These are phyloP conservation scores for Lasioglossum zephyrum DNA, from an alignment of 2,888 invertebrate genomes.

Conservation along the genomic window DNA sequence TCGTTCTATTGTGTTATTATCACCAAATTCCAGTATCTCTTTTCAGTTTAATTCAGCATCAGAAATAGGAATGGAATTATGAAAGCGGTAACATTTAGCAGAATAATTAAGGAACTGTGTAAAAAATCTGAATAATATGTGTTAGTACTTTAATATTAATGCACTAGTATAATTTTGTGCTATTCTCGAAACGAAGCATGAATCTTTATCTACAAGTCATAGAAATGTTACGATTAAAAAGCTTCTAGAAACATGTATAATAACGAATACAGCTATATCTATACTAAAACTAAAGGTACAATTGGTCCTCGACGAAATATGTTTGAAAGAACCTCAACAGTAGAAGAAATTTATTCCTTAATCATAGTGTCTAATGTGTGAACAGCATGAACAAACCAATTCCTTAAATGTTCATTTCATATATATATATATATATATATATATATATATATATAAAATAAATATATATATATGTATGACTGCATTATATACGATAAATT, in stretches of 20 bases:
- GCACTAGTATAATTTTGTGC: constrained; percentile 61
- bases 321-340: constrained; percentile 37
- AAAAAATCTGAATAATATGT: constrained; percentile 43
- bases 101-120: constrained; percentile 32
- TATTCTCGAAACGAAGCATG: constrained; percentile 63
- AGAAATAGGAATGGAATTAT: constrained; percentile 58
- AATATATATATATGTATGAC: constrained; percentile 72
- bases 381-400: constrained; percentile 67
- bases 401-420: constrained; percentile 70
- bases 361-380: constrained; percentile 56
- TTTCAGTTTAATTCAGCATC: constrained; percentile 60
- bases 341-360: constrained; percentile 45
- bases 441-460: too few species aligned
- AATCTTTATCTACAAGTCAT: constrained; percentile 53
- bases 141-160: constrained; percentile 59
- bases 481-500: constrained; percentile 70
- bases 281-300: constrained; percentile 41
- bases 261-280: constrained; percentile 42
- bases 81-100: constrained; percentile 49
- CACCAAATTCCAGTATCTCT: constrained; percentile 78
- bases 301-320: constrained; percentile 37
- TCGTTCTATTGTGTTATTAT: constrained; percentile 20
- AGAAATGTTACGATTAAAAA: constrained; percentile 40
- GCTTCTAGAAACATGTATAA: constrained; percentile 61
- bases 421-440: constrained; percentile 72